A percentile compares a stretch with the other conserved stretches of the same genome.
These are phyloP conservation scores for Eufriesea mexicana DNA, from an alignment of 1,140 invertebrate species.

Conservation along the genomic window DNA sequence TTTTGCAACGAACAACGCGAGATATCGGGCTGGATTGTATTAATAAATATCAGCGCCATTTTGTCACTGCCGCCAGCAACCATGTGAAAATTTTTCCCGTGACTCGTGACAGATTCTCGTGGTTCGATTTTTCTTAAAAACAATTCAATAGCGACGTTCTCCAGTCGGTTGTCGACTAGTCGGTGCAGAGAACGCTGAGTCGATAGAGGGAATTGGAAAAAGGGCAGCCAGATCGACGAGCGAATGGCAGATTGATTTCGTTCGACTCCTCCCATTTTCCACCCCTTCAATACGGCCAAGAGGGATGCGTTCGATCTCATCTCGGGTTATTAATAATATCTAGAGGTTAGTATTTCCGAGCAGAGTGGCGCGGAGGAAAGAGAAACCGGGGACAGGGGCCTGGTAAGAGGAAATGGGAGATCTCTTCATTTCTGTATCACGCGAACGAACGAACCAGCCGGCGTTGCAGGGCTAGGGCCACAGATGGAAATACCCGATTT, in stretches of 20 bases:
- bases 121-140: neutral
- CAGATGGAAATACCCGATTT: constrained; percentile 88
- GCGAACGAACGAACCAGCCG: constrained; percentile 74
- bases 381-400: constrained; percentile 8
- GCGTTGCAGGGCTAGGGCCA: constrained; percentile 75
- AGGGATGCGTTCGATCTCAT: constrained; percentile 79
- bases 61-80: too few species aligned
- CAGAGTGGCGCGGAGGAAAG: constrained; percentile 47
- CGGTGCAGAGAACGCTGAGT: constrained; percentile 17
- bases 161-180: neutral
- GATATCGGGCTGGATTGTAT: too few species aligned
- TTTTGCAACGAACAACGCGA: too few species aligned
- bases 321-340: constrained; percentile 83
- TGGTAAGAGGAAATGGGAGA: constrained; percentile 74
- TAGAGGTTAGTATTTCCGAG: constrained; percentile 80
- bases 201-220: constrained; percentile 59
- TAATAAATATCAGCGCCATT: too few species aligned
- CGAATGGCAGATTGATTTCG: constrained; percentile 81
- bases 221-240: constrained; percentile 68
- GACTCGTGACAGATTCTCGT: neutral
- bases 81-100: too few species aligned
- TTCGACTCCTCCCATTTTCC: constrained; percentile 61
- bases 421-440: constrained; percentile 82
- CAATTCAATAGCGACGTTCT: neutral
- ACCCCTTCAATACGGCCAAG: constrained; percentile 60